Conservation (phyloP, 2,113 vertebrate genomes). For the Cryptomyrus ogoouensis region DNA sequence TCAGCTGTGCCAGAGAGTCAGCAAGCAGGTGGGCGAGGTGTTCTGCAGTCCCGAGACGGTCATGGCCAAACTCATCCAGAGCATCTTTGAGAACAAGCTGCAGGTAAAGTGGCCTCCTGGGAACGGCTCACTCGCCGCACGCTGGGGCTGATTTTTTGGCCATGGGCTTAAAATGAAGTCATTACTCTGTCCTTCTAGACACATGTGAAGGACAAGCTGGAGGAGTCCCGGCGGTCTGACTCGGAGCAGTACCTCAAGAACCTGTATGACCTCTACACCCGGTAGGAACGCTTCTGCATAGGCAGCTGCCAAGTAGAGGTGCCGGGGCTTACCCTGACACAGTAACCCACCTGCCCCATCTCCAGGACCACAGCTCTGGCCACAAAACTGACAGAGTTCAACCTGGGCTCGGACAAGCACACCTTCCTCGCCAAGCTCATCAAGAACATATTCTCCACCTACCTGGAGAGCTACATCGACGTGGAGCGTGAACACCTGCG, state of each 20-base stretch:
- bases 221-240: slow-evolving; percentile 82
- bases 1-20: slow-evolving; percentile 84
- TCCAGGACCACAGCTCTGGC: slow-evolving; percentile 84
- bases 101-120: slow-evolving; percentile 65
- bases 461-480: slow-evolving; percentile 97
- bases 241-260: slow-evolving; percentile 95
- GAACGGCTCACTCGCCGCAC: background rate
- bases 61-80: slow-evolving; percentile 97
- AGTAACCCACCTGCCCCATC: slow-evolving; percentile 20
- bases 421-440: slow-evolving; percentile 97
- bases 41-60: slow-evolving; percentile 95
- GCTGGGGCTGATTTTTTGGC: background rate
- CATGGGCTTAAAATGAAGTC: background rate
- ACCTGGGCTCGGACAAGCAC: slow-evolving; percentile 98
- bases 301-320: background rate
- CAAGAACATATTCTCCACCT: slow-evolving; percentile 94
- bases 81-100: slow-evolving; percentile 92
- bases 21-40: slow-evolving; percentile 94
- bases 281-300: slow-evolving; percentile 53
- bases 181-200: slow-evolving; percentile 60
- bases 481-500: slow-evolving; percentile 92
- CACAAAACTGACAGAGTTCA: slow-evolving; percentile 92
- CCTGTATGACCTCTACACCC: slow-evolving; percentile 92
- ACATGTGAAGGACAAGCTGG: slow-evolving; percentile 84
- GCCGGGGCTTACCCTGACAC: background rate